Conservation (phyloP, 2,113 vertebrate genomes). For the Barnardius zonarius region DNA sequence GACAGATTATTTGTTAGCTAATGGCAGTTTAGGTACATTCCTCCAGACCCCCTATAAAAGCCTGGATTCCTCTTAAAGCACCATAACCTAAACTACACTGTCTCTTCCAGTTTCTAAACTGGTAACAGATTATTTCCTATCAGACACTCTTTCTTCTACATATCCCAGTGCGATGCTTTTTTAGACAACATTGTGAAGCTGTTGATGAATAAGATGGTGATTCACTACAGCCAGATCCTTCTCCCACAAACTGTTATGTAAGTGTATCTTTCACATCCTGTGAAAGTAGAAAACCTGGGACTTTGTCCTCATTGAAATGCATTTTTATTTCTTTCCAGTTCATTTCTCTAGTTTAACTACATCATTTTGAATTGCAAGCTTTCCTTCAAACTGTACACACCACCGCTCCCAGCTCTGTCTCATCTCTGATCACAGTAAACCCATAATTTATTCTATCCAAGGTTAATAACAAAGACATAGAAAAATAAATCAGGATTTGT, state of each 20-base stretch:
- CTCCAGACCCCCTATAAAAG: not conserved
- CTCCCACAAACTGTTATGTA: slow-evolving; percentile 58
- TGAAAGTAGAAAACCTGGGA: not conserved
- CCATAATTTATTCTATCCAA: not conserved
- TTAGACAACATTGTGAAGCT: slow-evolving; percentile 18
- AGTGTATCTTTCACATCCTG: slow-evolving; percentile 40
- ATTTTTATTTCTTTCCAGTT: not conserved
- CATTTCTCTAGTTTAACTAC: not conserved
- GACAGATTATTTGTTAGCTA: not conserved
- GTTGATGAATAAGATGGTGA: slow-evolving; percentile 61
- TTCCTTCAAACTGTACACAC: not conserved
- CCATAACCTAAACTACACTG: not conserved
- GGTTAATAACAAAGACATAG: not conserved
- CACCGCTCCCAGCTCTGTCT: not conserved
- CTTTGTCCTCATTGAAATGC: slow-evolving; percentile 12
- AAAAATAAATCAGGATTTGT: not conserved
- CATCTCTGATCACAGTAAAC: not conserved
- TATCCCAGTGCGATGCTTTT: slow-evolving; percentile 19
- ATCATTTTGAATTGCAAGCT: not conserved
- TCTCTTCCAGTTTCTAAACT: not conserved
- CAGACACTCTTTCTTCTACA: not conserved
- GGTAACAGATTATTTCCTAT: not conserved
- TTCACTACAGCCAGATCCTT: slow-evolving; percentile 25
- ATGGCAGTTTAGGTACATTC: not conserved
- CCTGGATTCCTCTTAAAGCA: not conserved